These are phyloP conservation scores for Uria lomvia DNA, from an alignment of 2,113 vertebrate species.

Conservation along the genomic window DNA sequence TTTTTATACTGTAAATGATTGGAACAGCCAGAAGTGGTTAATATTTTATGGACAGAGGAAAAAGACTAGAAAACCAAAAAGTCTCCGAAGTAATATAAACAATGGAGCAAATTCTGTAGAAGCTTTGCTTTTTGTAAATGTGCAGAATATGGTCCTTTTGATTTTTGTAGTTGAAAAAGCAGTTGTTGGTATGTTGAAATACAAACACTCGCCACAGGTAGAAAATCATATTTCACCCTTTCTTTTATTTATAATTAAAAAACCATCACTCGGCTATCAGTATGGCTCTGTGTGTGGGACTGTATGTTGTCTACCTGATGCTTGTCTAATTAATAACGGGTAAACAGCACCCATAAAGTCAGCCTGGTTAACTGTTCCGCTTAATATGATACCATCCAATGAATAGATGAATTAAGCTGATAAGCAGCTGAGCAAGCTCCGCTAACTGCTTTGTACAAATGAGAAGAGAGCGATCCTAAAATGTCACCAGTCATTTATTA, in stretches of 20 bases:
- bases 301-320: background rate
- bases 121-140: background rate
- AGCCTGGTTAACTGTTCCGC: background rate
- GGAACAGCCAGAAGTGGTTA: background rate
- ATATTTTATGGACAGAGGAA: background rate
- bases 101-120: background rate
- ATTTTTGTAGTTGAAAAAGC: background rate
- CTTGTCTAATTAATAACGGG: background rate
- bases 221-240: background rate
- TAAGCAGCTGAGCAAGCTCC: background rate
- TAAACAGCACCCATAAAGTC: background rate
- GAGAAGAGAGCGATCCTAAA: background rate
- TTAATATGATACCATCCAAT: background rate
- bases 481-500: background rate
- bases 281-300: background rate
- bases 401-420: background rate
- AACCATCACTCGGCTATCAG: accelerated
- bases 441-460: background rate
- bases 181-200: background rate
- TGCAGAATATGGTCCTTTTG: background rate
- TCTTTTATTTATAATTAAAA: background rate
- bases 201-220: background rate
- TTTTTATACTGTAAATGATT: background rate
- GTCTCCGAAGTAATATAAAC: background rate
- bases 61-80: background rate